A percentile compares a stretch with the other conserved stretches of the same genome.
These are phyloP conservation scores for Diaperis boleti DNA, from an alignment of 2,888 invertebrate genomes.

Conservation along the genomic window DNA sequence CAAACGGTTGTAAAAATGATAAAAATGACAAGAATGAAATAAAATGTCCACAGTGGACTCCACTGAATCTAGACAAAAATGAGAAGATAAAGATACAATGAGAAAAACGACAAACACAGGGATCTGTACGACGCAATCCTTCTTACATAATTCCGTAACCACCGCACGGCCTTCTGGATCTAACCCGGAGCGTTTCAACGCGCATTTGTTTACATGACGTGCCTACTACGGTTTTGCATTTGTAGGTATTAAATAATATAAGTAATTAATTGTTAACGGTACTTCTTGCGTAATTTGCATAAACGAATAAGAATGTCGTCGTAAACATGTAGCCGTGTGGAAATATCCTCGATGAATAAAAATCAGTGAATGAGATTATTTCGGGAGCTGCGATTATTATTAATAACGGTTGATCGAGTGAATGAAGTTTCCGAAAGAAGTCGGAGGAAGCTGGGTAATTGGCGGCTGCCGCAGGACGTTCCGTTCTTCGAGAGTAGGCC, in stretches of 20 bases:
- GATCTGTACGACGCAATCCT: too few relatives aligned
- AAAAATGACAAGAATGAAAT: too few relatives aligned
- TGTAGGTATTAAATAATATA: constrained; percentile 19
- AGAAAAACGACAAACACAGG: too few relatives aligned
- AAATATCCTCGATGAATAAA: background rate
- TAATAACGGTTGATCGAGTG: background rate
- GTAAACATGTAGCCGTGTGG: background rate
- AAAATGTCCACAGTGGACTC: too few relatives aligned
- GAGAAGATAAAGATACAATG: too few relatives aligned
- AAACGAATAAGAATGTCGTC: constrained; percentile 8
- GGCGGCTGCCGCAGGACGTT: background rate
- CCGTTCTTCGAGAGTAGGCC: constrained; percentile 5
- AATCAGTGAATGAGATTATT: background rate
- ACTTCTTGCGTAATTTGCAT: constrained; percentile 12
- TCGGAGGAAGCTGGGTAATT: background rate
- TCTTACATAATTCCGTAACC: too few relatives aligned
- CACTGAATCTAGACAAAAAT: too few relatives aligned
- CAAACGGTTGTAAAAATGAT: too few relatives aligned
- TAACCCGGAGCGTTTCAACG: background rate
- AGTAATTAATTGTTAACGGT: constrained; percentile 20
- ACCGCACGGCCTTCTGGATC: background rate
- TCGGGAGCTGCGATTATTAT: background rate
- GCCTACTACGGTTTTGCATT: constrained; percentile 21
- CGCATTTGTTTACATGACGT: constrained; percentile 26
- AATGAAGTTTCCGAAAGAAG: background rate